Evolutionary conservation across 2,888 invertebrate species (phyloP), one percentile per base, ranked within the genome.

Genomic region (Criorhina ranunculi): DNA sequence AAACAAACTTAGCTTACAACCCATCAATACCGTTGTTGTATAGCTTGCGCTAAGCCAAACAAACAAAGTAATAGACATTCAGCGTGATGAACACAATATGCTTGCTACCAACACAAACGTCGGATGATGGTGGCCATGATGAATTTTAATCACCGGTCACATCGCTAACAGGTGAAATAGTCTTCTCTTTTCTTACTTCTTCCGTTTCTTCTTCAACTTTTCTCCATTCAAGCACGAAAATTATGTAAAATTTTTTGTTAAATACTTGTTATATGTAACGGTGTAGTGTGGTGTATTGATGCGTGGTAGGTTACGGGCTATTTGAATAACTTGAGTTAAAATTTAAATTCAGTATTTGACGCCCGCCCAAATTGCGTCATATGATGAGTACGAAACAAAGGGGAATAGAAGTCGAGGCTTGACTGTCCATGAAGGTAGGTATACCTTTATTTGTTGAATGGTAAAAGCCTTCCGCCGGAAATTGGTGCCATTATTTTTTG

Each of bases 141-240:
- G 83, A 79, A 83, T 83, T 83, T 83, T 69, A 83, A 83, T 62
- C 67, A 73, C 42, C 37, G 73, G 57, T 79, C 60, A 67, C 73
- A 51, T 73, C 79, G 83, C 60, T 72, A 78, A 67, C 72, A 73
- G 78, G 66, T 67, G 66, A 82, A 76, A 82, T 80, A 46, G 46
- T 49, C 29, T 51, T 55, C 11, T 62, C 40, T 60, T 9, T 62
- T 35, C 7, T 53, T 53, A n/a, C n/a, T 24, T 12, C 35, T 62
- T 49, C 0, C 33, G 17, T 19, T 44, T 42, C 33, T 60, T 11
- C 42, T 44, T 64, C 29, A 49, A 12, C 40, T 70, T 60, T 62
- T 66, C 70, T 77, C 82, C 73, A 69, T 44, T 69, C 15, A 62
- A 60, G 83, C 78, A 79, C 69, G 55, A 73, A 62, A 62, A 62